Percentiles rank a stretch among this genome's conserved stretches.
These are phyloP conservation scores for Elegia similella DNA, from an alignment of 2,888 invertebrate genomes.

Conservation along the genomic window DNA sequence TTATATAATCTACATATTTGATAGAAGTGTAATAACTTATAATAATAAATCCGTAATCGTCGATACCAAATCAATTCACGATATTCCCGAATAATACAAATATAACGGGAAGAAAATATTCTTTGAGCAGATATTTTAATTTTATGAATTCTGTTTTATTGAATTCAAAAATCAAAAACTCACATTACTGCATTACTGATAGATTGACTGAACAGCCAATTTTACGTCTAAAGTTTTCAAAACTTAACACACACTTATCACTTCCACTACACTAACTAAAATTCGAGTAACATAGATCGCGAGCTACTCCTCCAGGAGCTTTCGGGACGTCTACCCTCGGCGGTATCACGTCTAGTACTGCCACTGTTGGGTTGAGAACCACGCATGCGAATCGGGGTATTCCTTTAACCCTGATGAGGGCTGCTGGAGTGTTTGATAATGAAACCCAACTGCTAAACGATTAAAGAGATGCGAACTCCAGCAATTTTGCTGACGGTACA, in stretches of 20 bases:
- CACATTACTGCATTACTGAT: neutral
- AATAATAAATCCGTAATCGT: no score
- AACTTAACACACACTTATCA: conserved; percentile 19
- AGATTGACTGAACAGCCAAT: neutral
- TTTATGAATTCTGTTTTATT: neutral
- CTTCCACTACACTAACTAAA: conserved; percentile 6
- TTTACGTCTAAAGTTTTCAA: neutral
- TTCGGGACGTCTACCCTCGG: conserved; percentile 49
- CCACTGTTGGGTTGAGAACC: conserved; percentile 50
- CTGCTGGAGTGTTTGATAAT: conserved; percentile 59
- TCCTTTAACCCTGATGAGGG: conserved; percentile 61
- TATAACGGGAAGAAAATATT: neutral
- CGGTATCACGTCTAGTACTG: conserved; percentile 55
- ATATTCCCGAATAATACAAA: no score
- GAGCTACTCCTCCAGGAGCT: conserved; percentile 26
- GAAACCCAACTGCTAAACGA: conserved; percentile 59
- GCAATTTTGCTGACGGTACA: conserved; percentile 16
- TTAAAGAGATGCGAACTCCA: conserved; percentile 41
- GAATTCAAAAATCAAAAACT: neutral
- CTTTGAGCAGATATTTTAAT: neutral
- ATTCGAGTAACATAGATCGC: conserved; percentile 38
- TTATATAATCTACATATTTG: no score
- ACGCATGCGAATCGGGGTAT: conserved; percentile 69
- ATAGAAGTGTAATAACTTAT: no score
- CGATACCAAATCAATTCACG: no score